Conservation (phyloP, 1,140 invertebrate genomes). For the Adelges cooleyi region DNA sequence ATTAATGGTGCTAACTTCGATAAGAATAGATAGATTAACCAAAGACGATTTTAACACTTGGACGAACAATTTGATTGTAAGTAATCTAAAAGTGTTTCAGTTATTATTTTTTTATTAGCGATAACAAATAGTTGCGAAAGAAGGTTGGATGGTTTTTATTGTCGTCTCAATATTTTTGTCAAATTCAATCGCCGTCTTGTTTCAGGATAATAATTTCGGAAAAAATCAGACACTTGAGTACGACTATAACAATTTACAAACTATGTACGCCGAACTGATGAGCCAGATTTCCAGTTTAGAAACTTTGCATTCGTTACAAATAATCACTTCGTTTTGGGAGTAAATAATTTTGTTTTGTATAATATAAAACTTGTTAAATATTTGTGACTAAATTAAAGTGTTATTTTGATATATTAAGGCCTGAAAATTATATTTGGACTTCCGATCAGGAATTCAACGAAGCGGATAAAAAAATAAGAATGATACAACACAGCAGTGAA, state of each 20-base stretch:
- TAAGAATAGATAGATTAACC: neutral
- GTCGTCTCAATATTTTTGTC: neutral
- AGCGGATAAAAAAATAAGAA: slow-evolving; percentile 4
- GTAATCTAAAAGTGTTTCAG: neutral
- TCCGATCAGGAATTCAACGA: slow-evolving; percentile 13
- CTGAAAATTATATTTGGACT: slow-evolving; percentile 16
- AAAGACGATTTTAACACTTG: slow-evolving; percentile 15
- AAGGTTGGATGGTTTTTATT: no score
- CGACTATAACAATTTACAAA: slow-evolving; percentile 20
- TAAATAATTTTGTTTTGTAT: neutral
- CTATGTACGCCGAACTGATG: neutral
- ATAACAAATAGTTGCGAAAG: no score
- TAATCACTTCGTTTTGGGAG: slow-evolving; percentile 3
- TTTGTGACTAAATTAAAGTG: no score
- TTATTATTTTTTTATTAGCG: no score
- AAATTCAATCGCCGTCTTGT: neutral
- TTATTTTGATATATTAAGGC: no score
- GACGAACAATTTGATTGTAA: slow-evolving; percentile 13
- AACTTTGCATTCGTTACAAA: slow-evolving; percentile 18
- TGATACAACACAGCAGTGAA: slow-evolving; percentile 22
- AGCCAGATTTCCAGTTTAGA: slow-evolving; percentile 23
- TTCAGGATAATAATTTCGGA: slow-evolving; percentile 23
- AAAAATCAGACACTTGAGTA: slow-evolving; percentile 22
- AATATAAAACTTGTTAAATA: no score
- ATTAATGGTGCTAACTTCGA: slow-evolving; percentile 13